phyloP scores from a whole-genome alignment of 2,888 invertebrate species.

The Tiphia femorata region DNA sequence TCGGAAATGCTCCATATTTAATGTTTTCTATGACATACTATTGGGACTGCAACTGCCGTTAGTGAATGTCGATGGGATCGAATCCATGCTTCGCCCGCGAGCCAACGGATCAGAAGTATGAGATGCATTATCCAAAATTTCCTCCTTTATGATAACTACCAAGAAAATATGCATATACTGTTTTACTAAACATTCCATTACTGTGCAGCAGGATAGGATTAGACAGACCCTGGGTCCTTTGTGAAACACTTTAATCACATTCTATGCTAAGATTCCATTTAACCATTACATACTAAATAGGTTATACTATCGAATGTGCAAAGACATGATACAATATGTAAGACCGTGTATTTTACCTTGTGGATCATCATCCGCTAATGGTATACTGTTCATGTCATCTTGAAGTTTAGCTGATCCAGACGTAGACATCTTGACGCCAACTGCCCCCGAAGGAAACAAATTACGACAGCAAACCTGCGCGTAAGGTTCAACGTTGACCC shows the following conservation, averaged over 20 bases:
- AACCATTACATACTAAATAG: too few relatives aligned
- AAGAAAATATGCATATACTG: conserved; percentile 23
- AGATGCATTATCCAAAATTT: conserved; percentile 68
- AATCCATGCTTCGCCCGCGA: conserved; percentile 90
- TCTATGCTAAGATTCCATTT: too few relatives aligned
- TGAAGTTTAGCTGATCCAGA: conserved; percentile 74
- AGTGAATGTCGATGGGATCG: conserved; percentile 88
- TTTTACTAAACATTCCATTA: too few relatives aligned
- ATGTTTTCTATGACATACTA: too few relatives aligned
- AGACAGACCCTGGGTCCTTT: too few relatives aligned
- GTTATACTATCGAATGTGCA: too few relatives aligned
- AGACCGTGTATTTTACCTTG: conserved; percentile 74
- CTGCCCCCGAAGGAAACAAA: conserved; percentile 18
- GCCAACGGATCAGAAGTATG: conserved; percentile 76
- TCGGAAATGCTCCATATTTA: too few relatives aligned
- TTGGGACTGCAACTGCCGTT: conserved; percentile 88
- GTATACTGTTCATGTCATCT: conserved; percentile 85
- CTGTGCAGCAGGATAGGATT: too few relatives aligned
- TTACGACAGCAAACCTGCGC: conserved; percentile 32
- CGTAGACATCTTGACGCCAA: conserved; percentile 37
- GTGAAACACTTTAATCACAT: too few relatives aligned
- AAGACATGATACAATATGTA: background rate
- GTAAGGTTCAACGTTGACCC: conserved; percentile 7
- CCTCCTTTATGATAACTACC: conserved; percentile 89
- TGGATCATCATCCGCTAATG: conserved; percentile 92